Conservation (phyloP, 2,888 invertebrate genomes). For the Busseola fusca region DNA sequence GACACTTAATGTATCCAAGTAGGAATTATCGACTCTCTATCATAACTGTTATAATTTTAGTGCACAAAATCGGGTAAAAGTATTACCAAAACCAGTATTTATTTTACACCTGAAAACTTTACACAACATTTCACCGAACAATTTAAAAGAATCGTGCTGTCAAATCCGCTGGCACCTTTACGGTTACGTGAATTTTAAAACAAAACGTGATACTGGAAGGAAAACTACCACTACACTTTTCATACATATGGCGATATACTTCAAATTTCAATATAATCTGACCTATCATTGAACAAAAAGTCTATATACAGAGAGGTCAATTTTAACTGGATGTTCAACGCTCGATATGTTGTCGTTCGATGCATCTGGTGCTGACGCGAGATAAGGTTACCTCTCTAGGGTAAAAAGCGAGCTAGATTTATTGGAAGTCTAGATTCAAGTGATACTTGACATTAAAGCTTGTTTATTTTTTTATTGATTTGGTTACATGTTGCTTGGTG, state of each 20-base stretch:
- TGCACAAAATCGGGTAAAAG: background rate
- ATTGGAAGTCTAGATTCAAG: conserved; percentile 25
- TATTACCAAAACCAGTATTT: background rate
- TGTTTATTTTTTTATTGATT: conserved; percentile 27
- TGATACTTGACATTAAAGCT: conserved; percentile 31
- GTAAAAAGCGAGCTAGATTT: conserved; percentile 23
- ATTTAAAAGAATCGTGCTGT: conserved; percentile 19
- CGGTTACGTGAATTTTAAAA: conserved; percentile 37
- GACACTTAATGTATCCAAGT: too few species aligned
- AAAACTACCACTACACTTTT: conserved; percentile 20
- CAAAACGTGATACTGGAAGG: conserved; percentile 16
- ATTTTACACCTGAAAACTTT: background rate
- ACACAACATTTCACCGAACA: background rate
- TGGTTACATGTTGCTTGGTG: background rate
- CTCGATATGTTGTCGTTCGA: background rate
- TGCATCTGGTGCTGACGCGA: conserved; percentile 30
- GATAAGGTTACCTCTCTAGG: conserved; percentile 7
- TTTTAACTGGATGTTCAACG: background rate
- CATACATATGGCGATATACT: background rate
- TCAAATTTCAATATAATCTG: background rate
- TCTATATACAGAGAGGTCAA: background rate
- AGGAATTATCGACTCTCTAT: too few species aligned
- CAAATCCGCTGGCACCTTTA: conserved; percentile 10
- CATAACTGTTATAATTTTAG: background rate
- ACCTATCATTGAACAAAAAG: background rate